Conservation (phyloP, 1,140 invertebrate species). For the Tetramorium parvispinum region DNA sequence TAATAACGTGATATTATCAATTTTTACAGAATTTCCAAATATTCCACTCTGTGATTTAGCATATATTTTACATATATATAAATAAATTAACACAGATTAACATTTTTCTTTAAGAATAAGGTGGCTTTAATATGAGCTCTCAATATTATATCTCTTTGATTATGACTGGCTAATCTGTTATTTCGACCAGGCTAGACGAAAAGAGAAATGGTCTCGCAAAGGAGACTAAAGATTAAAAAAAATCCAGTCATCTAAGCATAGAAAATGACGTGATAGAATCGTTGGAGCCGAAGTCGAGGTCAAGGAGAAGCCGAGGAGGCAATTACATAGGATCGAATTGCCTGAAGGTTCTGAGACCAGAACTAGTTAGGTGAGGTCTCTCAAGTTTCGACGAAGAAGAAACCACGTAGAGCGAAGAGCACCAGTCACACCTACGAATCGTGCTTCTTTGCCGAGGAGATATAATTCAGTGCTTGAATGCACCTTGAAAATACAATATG, state of each 20-base stretch:
- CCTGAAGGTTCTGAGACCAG: conserved; percentile 62
- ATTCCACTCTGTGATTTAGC: neutral
- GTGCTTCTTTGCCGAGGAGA: conserved; percentile 1
- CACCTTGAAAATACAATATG: conserved; percentile 21
- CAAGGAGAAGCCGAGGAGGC: conserved; percentile 66
- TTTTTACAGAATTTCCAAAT: neutral
- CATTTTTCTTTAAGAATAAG: neutral
- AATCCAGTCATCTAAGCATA: conserved; percentile 45
- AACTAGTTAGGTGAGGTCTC: conserved; percentile 58
- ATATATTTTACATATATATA: neutral
- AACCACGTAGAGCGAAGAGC: neutral
- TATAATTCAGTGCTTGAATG: conserved; percentile 43
- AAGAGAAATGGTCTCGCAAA: neutral
- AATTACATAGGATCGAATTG: conserved; percentile 71
- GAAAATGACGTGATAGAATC: conserved; percentile 65
- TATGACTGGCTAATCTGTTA: neutral
- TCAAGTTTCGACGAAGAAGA: conserved; percentile 47
- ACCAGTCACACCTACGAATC: conserved; percentile 9
- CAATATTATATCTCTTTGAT: neutral
- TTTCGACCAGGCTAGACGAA: neutral
- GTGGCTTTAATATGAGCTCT: neutral
- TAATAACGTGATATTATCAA: conserved; percentile 34
- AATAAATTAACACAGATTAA: neutral
- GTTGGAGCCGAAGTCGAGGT: conserved; percentile 59
- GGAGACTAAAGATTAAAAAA: conserved; percentile 21